A percentile compares a stretch with the other conserved stretches of the same genome.
These are phyloP conservation scores for Caenorhabditis tropicalis DNA, from an alignment of 1,140 invertebrate genomes.

Conservation along the genomic window DNA sequence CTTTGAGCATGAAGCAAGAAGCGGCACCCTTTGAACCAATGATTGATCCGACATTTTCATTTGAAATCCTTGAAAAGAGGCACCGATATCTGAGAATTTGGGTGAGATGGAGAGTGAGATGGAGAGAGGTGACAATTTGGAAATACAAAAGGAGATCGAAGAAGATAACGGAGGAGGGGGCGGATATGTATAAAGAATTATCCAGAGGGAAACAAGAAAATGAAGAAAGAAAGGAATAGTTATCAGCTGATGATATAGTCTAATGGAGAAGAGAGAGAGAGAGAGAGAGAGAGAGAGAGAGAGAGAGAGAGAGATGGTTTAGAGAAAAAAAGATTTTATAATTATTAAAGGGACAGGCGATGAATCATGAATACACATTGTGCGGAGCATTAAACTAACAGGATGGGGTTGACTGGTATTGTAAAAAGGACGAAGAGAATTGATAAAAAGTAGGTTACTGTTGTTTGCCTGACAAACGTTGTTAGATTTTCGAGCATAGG, in stretches of 20 bases:
- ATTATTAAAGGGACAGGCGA: not conserved
- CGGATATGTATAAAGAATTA: not conserved
- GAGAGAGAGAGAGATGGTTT: not conserved
- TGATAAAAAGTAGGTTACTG: too few relatives aligned
- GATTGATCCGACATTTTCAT: slow-evolving; percentile 5
- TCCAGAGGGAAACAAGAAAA: not conserved
- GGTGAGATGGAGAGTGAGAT: too few relatives aligned
- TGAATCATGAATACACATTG: not conserved
- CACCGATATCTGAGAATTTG: too few relatives aligned
- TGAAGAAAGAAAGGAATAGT: not conserved
- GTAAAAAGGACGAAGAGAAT: too few relatives aligned
- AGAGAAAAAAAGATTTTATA: not conserved
- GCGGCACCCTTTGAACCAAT: slow-evolving; percentile 17
- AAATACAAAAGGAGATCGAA: not conserved
- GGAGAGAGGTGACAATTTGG: too few relatives aligned
- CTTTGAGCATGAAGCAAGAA: not conserved
- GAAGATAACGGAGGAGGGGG: not conserved
- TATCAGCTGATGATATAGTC: slow-evolving; percentile 33
- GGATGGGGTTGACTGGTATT: too few relatives aligned
- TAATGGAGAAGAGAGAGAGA: not conserved
- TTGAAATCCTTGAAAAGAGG: not conserved
- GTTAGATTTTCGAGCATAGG: too few relatives aligned
- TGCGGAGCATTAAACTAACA: too few relatives aligned
- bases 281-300: not conserved
- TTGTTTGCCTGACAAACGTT: too few relatives aligned